Percentiles rank a stretch among this genome's conserved stretches.
phyloP scores from a whole-genome alignment of 1,140 invertebrate species.

The Pogonus chalceus region DNA sequence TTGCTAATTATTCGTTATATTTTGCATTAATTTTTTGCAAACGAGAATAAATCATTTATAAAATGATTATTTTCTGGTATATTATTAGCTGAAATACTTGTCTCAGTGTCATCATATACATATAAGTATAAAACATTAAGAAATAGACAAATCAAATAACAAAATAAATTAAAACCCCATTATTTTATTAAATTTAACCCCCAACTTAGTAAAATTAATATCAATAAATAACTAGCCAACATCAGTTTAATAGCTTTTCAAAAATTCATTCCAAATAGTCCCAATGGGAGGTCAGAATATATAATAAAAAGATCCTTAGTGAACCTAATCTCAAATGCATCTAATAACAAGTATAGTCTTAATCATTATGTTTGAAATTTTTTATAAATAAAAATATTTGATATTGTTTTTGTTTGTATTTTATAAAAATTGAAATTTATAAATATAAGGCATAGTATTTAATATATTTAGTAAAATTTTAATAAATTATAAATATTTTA shows the following conservation, averaged over 20 bases:
- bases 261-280: background rate
- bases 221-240: background rate
- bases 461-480: too few relatives aligned
- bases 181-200: background rate
- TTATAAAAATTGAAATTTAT: background rate
- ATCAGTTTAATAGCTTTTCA: background rate
- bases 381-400: background rate
- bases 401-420: background rate
- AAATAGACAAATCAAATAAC: background rate
- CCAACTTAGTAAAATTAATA: background rate
- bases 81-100: background rate
- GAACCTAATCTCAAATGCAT: too few relatives aligned
- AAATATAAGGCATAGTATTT: background rate
- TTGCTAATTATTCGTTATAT: too few relatives aligned
- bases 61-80: background rate
- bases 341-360: background rate
- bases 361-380: background rate
- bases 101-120: background rate
- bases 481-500: too few relatives aligned
- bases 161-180: background rate
- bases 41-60: too few relatives aligned
- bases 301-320: background rate
- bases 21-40: too few relatives aligned
- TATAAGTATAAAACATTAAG: background rate
- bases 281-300: background rate